Evolutionary conservation across 2,888 invertebrate genomes (phyloP).

Genomic region (Tetragnatha montana): DNA sequence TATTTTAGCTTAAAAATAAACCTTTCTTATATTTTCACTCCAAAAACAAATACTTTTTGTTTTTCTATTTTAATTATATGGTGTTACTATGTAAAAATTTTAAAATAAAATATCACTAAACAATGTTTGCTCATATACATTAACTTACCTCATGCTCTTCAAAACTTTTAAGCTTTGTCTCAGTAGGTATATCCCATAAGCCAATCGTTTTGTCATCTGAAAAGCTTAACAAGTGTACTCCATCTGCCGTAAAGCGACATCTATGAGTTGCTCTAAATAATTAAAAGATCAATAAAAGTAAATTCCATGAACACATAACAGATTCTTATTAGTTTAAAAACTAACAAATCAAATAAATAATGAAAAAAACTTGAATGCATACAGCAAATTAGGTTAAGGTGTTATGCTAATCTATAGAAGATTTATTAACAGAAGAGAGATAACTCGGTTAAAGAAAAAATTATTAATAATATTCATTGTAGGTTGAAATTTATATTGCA

Average conservation of each 20-base stretch:
- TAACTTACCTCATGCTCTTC: conserved; percentile 69
- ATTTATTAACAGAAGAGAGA: too few species aligned
- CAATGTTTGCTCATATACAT: not conserved
- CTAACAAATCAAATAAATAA: too few species aligned
- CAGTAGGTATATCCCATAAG: conserved; percentile 90
- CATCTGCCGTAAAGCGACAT: conserved; percentile 87
- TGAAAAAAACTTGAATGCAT: too few species aligned
- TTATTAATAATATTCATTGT: too few species aligned
- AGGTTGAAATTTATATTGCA: too few species aligned
- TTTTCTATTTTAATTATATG: not conserved
- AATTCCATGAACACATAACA: too few species aligned
- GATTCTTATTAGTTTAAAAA: too few species aligned
- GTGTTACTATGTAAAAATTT: not conserved
- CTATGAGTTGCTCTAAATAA: conserved; percentile 82
- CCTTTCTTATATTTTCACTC: not conserved
- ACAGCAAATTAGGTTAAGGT: too few species aligned
- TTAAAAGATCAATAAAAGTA: not conserved
- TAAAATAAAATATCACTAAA: not conserved
- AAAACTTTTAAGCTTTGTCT: conserved; percentile 51
- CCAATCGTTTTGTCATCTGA: conserved; percentile 92
- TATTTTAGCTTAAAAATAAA: too few species aligned
- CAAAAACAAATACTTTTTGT: not conserved
- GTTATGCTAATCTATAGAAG: too few species aligned
- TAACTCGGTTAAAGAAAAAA: too few species aligned
- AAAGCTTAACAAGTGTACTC: conserved; percentile 87